phyloP scores from a whole-genome alignment of 1,140 invertebrate genomes.

The Pteromalus puparum region DNA sequence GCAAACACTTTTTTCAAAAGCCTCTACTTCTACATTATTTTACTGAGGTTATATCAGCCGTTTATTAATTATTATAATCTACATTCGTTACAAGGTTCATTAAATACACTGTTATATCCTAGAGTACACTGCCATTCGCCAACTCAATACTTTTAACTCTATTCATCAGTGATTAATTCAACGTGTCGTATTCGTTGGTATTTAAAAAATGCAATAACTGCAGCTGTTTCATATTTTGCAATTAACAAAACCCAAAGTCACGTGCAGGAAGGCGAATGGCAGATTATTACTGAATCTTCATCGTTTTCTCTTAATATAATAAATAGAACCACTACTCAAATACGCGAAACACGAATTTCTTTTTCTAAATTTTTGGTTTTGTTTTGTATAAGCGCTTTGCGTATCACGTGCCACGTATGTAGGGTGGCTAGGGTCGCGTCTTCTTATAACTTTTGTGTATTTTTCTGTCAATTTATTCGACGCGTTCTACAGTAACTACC shows the following conservation, averaged over 20 bases:
- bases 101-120: slow-evolving; percentile 30
- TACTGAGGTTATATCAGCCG: slow-evolving; percentile 31
- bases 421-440: slow-evolving; percentile 61
- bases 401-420: slow-evolving; percentile 73
- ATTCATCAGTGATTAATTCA: not conserved
- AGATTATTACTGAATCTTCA: slow-evolving; percentile 6
- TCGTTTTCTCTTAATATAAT: not conserved
- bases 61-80: slow-evolving; percentile 30
- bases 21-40: slow-evolving; percentile 42
- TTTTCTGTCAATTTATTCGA: not conserved
- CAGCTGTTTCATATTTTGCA: not conserved
- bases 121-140: slow-evolving; percentile 2
- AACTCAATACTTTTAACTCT: not conserved
- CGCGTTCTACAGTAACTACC: not conserved
- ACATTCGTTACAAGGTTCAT: slow-evolving; percentile 31
- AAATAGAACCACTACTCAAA: not conserved
- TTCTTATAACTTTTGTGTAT: not conserved
- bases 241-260: not conserved
- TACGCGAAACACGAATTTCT: slow-evolving; percentile 32
- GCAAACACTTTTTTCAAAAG: slow-evolving; percentile 49
- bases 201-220: not conserved
- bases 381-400: slow-evolving; percentile 55
- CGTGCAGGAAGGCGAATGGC: not conserved
- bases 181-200: not conserved
- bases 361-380: slow-evolving; percentile 57